Evolutionary conservation across 1,140 invertebrate species (phyloP).

Genomic region (Popillia japonica): DNA sequence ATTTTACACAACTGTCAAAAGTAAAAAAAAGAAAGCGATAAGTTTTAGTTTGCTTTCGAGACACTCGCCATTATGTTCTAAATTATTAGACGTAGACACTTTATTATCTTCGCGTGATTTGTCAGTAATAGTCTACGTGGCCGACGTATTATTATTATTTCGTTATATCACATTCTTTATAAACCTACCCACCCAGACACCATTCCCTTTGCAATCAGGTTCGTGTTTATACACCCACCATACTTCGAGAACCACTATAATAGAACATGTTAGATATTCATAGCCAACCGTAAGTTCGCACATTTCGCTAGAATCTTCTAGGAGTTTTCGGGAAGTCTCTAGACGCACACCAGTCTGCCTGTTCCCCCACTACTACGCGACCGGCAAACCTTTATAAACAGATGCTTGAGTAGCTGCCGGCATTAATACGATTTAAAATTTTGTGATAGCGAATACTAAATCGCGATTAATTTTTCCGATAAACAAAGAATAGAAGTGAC

Average conservation of each 20-base stretch:
- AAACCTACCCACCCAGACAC: neutral
- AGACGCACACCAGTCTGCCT: neutral
- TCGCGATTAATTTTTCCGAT: neutral
- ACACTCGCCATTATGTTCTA: no score
- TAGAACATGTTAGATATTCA: slow-evolving; percentile 9
- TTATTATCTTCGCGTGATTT: neutral
- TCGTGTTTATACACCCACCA: neutral
- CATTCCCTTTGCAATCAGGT: neutral
- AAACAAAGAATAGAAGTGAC: neutral
- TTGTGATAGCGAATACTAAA: neutral
- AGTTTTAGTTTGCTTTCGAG: no score
- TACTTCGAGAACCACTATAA: neutral
- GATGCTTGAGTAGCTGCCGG: neutral
- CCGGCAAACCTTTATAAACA: neutral
- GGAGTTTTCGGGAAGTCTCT: slow-evolving; percentile 13
- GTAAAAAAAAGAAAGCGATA: no score
- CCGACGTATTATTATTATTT: neutral
- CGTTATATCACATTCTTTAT: neutral
- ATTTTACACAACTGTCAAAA: no score
- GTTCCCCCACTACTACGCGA: neutral
- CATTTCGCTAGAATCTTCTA: slow-evolving; percentile 2
- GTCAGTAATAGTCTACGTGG: neutral
- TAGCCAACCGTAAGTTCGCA: neutral
- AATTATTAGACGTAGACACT: no score
- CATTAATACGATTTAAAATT: slow-evolving; percentile 4